Base-by-base conservation (phyloP, 2,113 vertebrate species). In the Oreocharis arfaki region DNA sequence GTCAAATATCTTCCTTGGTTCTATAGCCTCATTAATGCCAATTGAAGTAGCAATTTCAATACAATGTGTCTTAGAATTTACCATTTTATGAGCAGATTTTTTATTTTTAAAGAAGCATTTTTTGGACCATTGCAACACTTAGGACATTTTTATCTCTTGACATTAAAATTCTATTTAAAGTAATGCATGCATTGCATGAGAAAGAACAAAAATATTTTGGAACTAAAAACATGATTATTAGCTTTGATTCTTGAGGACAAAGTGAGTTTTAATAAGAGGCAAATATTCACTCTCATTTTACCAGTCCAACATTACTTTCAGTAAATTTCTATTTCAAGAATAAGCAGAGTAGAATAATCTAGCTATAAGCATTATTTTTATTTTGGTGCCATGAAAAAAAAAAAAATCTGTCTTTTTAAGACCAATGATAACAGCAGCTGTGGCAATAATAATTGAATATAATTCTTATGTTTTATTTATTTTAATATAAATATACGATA, bases 401-500 rank as follows among this genome's bases (percentile, higher is more conserved):
- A 28, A n/a, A n/a, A n/a, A n/a, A n/a, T n/a, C 61, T 93, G n/a
- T 4, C 60, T 92, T 97, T 92, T 91, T 92, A 95, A 78, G 59
- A n/a, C 2, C 20, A 87, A 39, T 35, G 35, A 27, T 39, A 76
- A 33, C 6, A 59, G 52, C 20, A 92, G 21, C 4, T 93, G 22
- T 60, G 23, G 3, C 80, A 35, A 90, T 53, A 93, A 60, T 11
- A 69, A 78, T 70, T 94, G 49, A 57, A 14, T 7, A 13, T 21
- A 65, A 33, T 32, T 44, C 5, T 88, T 46, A 47, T 60, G 8
- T 70, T 90, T 96, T 87, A 64, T 91, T 87, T 89, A 44, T 50
- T 5, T 69, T 55, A 46, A 49, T 42, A 52, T 39, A 68, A 79
- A 37, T 33, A 68, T 33, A 64, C 3, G 1, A 37, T 65, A 88